phyloP scores from a whole-genome alignment of 1,140 invertebrate genomes.

The Neodiprion lecontei region DNA sequence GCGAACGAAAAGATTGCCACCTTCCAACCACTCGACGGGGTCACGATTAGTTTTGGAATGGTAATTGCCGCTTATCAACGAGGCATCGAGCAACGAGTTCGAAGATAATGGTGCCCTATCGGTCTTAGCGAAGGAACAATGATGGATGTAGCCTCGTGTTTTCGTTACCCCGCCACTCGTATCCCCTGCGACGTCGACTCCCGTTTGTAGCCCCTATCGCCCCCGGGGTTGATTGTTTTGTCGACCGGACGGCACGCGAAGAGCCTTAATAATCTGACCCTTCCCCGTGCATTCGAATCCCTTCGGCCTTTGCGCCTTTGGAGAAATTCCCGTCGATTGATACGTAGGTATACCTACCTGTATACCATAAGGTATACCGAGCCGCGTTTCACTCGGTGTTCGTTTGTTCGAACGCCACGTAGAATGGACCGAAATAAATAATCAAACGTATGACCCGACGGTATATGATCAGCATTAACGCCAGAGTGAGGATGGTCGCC shows the following conservation, averaged over 20 bases:
- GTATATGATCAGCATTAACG: no score
- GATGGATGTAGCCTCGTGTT: slow-evolving; percentile 3
- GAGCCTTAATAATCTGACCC: not conserved
- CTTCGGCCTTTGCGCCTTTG: no score
- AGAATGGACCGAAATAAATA: no score
- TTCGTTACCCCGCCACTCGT: not conserved
- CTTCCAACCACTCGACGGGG: no score
- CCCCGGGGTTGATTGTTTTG: slow-evolving; percentile 6
- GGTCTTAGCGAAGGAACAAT: slow-evolving; percentile 2
- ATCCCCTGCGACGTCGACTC: not conserved
- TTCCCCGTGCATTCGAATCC: not conserved
- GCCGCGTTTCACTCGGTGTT: no score
- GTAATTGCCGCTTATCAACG: not conserved
- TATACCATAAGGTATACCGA: no score
- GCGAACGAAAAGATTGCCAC: no score
- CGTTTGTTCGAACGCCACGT: no score
- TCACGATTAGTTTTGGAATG: not conserved
- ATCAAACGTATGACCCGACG: no score
- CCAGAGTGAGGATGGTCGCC: no score
- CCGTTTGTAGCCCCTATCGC: not conserved
- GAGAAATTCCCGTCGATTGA: no score
- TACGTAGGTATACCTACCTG: no score
- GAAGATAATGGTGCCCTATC: slow-evolving; percentile 1
- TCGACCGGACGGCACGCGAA: slow-evolving; percentile 3
- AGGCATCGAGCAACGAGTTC: not conserved